Evolutionary conservation across 2,888 invertebrate genomes (phyloP).

Genomic region (Cryptocheilus praepositus): DNA sequence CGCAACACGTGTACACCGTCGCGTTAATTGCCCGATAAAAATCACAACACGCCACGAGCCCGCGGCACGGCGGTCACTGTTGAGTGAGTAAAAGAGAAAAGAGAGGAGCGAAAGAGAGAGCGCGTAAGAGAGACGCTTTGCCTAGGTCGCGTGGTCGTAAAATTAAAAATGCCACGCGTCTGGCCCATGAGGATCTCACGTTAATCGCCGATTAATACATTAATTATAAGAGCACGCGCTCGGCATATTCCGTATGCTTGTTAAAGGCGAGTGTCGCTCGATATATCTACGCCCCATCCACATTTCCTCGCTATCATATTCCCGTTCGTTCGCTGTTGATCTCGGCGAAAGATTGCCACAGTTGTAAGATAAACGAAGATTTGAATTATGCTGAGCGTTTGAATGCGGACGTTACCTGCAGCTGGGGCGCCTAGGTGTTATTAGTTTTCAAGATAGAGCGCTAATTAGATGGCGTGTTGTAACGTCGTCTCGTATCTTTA

Average conservation of each 20-base stretch:
- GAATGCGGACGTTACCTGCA: no score
- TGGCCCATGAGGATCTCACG: constrained; percentile 49
- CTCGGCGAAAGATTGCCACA: no score
- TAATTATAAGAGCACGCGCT: constrained; percentile 55
- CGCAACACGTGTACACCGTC: constrained; percentile 70
- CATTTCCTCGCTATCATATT: no score
- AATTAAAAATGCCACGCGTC: constrained; percentile 63
- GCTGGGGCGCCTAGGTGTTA: no score
- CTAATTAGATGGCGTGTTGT: no score
- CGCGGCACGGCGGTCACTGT: constrained; percentile 20
- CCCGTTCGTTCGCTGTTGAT: no score
- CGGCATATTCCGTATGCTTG: neutral
- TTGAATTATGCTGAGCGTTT: no score
- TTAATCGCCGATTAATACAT: constrained; percentile 66
- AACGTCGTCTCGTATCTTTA: no score
- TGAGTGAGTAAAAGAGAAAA: constrained; percentile 3
- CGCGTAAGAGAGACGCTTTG: constrained; percentile 15
- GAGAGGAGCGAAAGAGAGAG: constrained; percentile 35
- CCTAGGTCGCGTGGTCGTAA: constrained; percentile 58
- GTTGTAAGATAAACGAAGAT: no score
- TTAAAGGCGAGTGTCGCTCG: no score
- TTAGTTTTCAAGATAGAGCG: no score
- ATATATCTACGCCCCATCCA: no score
- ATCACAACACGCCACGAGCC: constrained; percentile 72
- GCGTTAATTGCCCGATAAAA: constrained; percentile 75